Percentiles rank a stretch among this genome's conserved stretches.
Conservation (phyloP, 1,140 invertebrate genomes). For the Pissodes strobi region DNA sequence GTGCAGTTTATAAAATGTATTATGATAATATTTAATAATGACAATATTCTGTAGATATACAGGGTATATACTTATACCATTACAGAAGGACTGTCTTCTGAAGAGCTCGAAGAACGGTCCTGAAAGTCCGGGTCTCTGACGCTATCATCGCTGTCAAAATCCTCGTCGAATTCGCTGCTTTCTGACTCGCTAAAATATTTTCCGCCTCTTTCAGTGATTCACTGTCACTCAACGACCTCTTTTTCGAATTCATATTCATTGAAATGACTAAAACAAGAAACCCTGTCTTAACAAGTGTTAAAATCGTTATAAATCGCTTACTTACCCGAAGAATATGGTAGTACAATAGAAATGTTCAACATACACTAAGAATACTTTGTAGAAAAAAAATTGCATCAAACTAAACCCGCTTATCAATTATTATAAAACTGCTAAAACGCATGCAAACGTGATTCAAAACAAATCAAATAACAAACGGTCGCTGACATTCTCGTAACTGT, state of each 20-base stretch:
- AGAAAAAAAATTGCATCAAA: too few relatives aligned
- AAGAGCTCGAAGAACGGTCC: conserved; percentile 13
- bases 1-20: too few relatives aligned
- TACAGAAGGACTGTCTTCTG: conserved; percentile 25
- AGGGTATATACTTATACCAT: too few relatives aligned
- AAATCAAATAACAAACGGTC: too few relatives aligned
- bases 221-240: conserved; percentile 1
- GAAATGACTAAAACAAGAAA: conserved; percentile 6
- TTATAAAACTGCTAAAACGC: too few relatives aligned
- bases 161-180: neutral
- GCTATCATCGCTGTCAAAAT: conserved; percentile 19
- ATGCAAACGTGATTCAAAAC: too few relatives aligned
- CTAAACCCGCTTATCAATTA: too few relatives aligned
- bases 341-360: too few relatives aligned
- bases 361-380: too few relatives aligned
- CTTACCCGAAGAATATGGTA: neutral
- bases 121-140: conserved; percentile 29
- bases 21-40: too few relatives aligned
- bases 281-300: neutral
- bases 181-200: conserved; percentile 12
- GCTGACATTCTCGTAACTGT: too few relatives aligned
- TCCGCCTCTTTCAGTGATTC: conserved; percentile 9
- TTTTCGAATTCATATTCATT: conserved; percentile 17
- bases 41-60: too few relatives aligned
- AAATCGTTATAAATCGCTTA: neutral